Evolutionary conservation across 1,140 invertebrate species (phyloP).

Genomic region (Diabrotica undecimpunctata): DNA sequence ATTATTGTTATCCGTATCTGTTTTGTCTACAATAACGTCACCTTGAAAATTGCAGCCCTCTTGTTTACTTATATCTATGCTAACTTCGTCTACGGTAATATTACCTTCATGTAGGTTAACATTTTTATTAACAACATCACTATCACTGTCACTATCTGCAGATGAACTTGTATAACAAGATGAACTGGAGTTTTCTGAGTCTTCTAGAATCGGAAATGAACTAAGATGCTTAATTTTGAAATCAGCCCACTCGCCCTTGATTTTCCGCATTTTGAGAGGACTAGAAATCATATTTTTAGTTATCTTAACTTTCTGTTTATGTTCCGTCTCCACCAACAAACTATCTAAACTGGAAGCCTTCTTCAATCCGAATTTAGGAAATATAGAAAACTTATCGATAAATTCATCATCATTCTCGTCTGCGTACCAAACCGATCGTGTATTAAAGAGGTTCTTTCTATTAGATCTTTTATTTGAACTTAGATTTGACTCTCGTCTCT

Average conservation of each 20-base stretch:
- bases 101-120: not conserved
- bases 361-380: not conserved
- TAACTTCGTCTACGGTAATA: not conserved
- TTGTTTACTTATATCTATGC: not conserved
- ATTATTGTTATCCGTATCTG: not conserved
- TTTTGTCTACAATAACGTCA: not conserved
- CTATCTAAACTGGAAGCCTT: conserved; percentile 13
- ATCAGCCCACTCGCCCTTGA: not conserved
- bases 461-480: not conserved
- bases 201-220: not conserved
- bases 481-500: not conserved
- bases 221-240: not conserved
- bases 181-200: not conserved
- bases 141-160: not conserved
- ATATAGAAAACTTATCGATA: not conserved
- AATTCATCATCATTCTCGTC: not conserved
- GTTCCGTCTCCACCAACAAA: not conserved
- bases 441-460: conserved; percentile 5
- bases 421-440: conserved; percentile 11
- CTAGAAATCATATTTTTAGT: conserved; percentile 16
- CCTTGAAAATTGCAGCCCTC: not conserved
- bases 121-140: too few species aligned
- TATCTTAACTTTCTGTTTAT: not conserved
- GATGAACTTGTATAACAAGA: not conserved
- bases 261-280: not conserved